phyloP scores from a whole-genome alignment of 2,113 vertebrate genomes.

The Eolophus roseicapilla region DNA sequence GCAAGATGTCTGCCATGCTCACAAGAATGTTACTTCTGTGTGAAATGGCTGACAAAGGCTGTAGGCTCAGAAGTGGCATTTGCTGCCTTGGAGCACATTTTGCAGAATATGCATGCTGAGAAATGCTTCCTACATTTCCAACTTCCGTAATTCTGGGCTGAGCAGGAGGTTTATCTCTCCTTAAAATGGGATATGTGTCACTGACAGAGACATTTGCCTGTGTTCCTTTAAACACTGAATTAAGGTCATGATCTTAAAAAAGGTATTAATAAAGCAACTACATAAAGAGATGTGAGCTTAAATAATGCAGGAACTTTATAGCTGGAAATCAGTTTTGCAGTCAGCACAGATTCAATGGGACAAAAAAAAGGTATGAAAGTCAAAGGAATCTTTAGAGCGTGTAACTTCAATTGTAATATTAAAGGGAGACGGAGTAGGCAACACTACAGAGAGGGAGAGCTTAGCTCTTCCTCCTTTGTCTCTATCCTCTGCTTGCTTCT shows the following conservation, averaged over 20 bases:
- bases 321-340: slow-evolving; percentile 9
- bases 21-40: not conserved
- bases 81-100: not conserved
- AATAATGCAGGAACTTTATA: slow-evolving; percentile 36
- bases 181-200: slow-evolving; percentile 15
- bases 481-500: not conserved
- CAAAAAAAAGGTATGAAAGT: not conserved
- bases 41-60: slow-evolving; percentile 20
- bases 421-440: not conserved
- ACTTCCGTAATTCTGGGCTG: not conserved
- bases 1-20: slow-evolving; percentile 4
- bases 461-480: not conserved
- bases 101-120: not conserved
- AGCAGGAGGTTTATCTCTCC: not conserved
- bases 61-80: not conserved
- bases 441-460: not conserved
- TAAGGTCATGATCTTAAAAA: slow-evolving; percentile 44
- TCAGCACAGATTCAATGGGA: not conserved
- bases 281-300: slow-evolving; percentile 10
- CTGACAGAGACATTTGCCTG: slow-evolving; percentile 7
- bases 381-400: slow-evolving; percentile 30
- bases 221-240: slow-evolving; percentile 44
- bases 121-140: not conserved
- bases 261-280: slow-evolving; percentile 46
- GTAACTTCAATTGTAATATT: not conserved